Evolutionary conservation across 1,140 invertebrate genomes (phyloP), one percentile per base, ranked within the genome.

Genomic region (Venustaconcha ellipsiformis): DNA sequence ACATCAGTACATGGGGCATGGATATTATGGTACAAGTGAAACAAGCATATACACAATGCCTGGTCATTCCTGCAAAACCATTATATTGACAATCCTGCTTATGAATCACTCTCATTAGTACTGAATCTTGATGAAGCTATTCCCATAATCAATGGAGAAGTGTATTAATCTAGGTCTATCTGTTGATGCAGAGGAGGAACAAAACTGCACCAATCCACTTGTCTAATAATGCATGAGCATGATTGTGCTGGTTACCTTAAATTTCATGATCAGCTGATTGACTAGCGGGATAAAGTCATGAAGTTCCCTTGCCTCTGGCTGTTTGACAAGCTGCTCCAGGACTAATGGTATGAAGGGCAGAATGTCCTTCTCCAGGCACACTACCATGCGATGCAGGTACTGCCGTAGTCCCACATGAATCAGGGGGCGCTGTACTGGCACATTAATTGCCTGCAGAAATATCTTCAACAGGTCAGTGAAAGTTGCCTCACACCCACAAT

Each of bases 281-380:
- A 93, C 90, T 12, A 93, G 87, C 14, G 92, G 92, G 62, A 93
- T 90, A 78, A 93, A 92, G 79, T 93, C 92, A 72, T 92, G 90
- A 26, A 93, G 86, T 72, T 91, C 90, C 56, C 86, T 87, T 11
- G 89, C 87, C 81, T 92, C 91, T 17, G 90, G 88, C 59, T 90
- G 84, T 73, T 91, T 91, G 13, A 93, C 84, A 55, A 93, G 85
- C 68, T 86, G 87, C 78, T 92, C 89, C 30, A 93, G 89, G 8
- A 91, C 91, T 5, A 87, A 55, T 12, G 92, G 92, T 59, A 93
- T 87, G 76, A 91, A 91, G 0, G 92, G 92, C n/a, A 93, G 78
- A 17, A 93, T 87, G 80, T 92, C 92, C 55, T 88, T 89, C 78
- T 92, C 92, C 65, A 93, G 79, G 84, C 92, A 93, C 23, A 93